Evolutionary conservation across 2,113 vertebrate species (phyloP), one percentile per base, ranked within the genome.

Genomic region (Elanus axillaris): DNA sequence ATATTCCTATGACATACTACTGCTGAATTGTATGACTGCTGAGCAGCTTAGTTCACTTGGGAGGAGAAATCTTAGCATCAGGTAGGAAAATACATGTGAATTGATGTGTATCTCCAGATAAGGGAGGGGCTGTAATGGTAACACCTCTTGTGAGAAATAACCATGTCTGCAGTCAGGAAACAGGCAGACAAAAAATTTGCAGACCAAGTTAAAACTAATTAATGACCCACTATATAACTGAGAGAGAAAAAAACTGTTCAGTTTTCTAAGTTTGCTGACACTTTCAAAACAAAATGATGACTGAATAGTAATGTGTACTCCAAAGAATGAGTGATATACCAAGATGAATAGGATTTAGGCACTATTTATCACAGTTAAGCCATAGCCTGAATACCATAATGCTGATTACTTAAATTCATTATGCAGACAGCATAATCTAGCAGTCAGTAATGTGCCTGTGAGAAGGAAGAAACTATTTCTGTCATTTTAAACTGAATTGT

Each of bases 381-480:
- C 97, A 76, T 75, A 93, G 97, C 81, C 95, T 97, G 91, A 97
- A 97, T 94, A 55, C 94, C 60, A 93, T 95, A 95, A 88, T 98
- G 98, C 98, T 98, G 98, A 98, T 97, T 69, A 73, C 88, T 96
- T 95, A 83, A 94, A 97, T 98, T 97, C 96, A 96, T 98, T 98
- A 95, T 98, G 96, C 74, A 85, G 94, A 34, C 67, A 62, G 94
- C 71, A 94, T 96, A 97, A 93, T 95, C 84, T 86, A 91, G 83
- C 90, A 94, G 96, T 82, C 95, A 90, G 69, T 83, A 80, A 90
- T 88, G 93, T 94, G 97, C 71, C 89, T 88, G 77, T 50, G 84
- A 90, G 94, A 90, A 96, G 91, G 84, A 97, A 79, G 93, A 90
- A 92, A 59, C 81, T 78, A 58, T 94, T 94, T 77, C 73, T 56